Evolutionary conservation across 1,140 invertebrate genomes (phyloP).

Genomic region (Hycleus cichorii): DNA sequence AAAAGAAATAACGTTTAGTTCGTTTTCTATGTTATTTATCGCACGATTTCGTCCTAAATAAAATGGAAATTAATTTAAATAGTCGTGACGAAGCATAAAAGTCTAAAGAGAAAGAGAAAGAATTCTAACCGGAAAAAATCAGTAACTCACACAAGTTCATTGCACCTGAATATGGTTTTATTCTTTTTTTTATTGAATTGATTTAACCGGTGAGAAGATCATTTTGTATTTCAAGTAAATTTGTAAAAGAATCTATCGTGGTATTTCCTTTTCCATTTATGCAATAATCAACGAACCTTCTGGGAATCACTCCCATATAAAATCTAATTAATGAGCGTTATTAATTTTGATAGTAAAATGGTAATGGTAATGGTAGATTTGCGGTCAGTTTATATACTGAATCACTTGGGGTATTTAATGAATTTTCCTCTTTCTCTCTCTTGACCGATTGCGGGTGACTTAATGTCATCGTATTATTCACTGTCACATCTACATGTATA

Average conservation of each 20-base stretch:
- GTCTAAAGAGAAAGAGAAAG: no score
- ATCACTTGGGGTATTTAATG: neutral
- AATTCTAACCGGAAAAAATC: constrained; percentile 8
- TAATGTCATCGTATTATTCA: constrained; percentile 5
- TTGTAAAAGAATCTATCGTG: neutral
- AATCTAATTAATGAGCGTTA: constrained; percentile 10
- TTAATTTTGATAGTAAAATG: constrained; percentile 4
- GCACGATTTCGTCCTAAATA: constrained; percentile 8
- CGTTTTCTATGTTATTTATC: constrained; percentile 2
- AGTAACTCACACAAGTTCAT: constrained; percentile 3
- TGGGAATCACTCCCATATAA: neutral
- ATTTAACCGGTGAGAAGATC: no score
- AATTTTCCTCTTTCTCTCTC: no score
- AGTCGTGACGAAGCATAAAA: constrained; percentile 9
- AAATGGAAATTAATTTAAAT: constrained; percentile 14
- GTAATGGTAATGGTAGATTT: constrained; percentile 6
- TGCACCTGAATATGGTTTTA: constrained; percentile 1
- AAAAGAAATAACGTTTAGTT: no score
- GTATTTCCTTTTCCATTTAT: constrained; percentile 1
- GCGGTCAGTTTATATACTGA: constrained; percentile 1
- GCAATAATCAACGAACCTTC: neutral
- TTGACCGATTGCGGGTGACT: constrained; percentile 5
- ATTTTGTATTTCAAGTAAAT: no score
- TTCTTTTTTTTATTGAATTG: neutral
- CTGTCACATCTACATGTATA: neutral